phyloP scores from a whole-genome alignment of 2,797 vertebrate species.

The Gephyroberyx darwinii region DNA sequence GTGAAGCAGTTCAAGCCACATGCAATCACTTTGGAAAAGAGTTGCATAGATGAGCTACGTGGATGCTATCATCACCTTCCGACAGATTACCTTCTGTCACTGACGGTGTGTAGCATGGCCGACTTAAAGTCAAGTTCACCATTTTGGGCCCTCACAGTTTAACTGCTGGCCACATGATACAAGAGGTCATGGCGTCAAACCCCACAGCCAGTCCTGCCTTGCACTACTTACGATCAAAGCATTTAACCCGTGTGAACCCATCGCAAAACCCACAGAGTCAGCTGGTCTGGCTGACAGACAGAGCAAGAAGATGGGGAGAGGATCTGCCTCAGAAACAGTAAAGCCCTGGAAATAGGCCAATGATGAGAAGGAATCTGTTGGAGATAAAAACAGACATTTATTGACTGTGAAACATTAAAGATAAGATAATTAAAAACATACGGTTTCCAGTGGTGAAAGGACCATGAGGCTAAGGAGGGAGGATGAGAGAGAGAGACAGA shows the following conservation, averaged over 20 bases:
- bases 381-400: slow-evolving; percentile 51
- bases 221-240: slow-evolving; percentile 54
- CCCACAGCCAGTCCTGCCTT: slow-evolving; percentile 20
- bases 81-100: slow-evolving; percentile 23
- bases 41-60: slow-evolving; percentile 23
- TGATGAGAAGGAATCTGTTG: slow-evolving; percentile 41
- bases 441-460: slow-evolving; percentile 2
- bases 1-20: background rate
- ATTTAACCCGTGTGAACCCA: slow-evolving; percentile 64
- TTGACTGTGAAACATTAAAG: slow-evolving; percentile 49
- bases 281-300: slow-evolving; percentile 30
- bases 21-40: background rate
- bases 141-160: slow-evolving; percentile 1
- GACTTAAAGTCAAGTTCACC: slow-evolving; percentile 29
- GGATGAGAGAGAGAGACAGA: background rate
- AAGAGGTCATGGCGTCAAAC: slow-evolving; percentile 48
- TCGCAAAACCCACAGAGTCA: slow-evolving; percentile 52
- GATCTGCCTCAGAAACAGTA: slow-evolving; percentile 27
- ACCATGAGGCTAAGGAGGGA: background rate
- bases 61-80: slow-evolving; percentile 11
- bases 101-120: slow-evolving; percentile 25
- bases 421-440: slow-evolving; percentile 48
- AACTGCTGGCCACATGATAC: slow-evolving; percentile 14
- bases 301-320: slow-evolving; percentile 13
- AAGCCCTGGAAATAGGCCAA: slow-evolving; percentile 20